These are phyloP conservation scores for Lepilemur ruficaudatus DNA, from an alignment of 2,797 vertebrate genomes.

Conservation along the genomic window DNA sequence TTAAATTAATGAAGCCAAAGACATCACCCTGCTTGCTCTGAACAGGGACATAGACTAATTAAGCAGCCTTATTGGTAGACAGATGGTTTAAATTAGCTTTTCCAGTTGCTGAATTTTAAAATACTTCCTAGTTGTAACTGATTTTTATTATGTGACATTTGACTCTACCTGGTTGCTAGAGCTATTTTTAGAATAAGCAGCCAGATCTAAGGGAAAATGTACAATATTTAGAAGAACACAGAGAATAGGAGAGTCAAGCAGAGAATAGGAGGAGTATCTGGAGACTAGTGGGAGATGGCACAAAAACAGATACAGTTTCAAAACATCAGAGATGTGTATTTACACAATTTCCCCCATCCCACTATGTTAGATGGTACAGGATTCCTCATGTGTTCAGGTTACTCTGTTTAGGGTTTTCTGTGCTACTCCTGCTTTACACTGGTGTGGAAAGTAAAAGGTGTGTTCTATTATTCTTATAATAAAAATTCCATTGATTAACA, in stretches of 20 bases:
- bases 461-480: not conserved
- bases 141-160: slow-evolving; percentile 24
- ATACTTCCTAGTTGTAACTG: slow-evolving; percentile 8
- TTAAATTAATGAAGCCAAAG: not conserved
- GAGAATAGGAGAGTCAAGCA: not conserved
- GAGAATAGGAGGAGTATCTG: not conserved
- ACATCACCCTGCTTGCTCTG: not conserved
- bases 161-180: not conserved
- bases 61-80: not conserved
- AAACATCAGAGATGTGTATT: not conserved
- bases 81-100: not conserved
- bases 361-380: not conserved
- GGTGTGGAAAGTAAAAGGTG: not conserved
- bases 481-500: slow-evolving; percentile 25
- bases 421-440: not conserved
- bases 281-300: not conserved
- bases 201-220: not conserved
- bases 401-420: not conserved
- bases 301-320: not conserved
- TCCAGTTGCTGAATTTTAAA: slow-evolving; percentile 3
- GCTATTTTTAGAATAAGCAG: slow-evolving; percentile 30
- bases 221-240: slow-evolving; percentile 6
- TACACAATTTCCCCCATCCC: not conserved
- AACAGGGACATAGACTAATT: not conserved
- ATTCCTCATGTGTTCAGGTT: not conserved